Evolutionary conservation across 2,888 invertebrate species (phyloP).

Genomic region (Abrostola triplasia): DNA sequence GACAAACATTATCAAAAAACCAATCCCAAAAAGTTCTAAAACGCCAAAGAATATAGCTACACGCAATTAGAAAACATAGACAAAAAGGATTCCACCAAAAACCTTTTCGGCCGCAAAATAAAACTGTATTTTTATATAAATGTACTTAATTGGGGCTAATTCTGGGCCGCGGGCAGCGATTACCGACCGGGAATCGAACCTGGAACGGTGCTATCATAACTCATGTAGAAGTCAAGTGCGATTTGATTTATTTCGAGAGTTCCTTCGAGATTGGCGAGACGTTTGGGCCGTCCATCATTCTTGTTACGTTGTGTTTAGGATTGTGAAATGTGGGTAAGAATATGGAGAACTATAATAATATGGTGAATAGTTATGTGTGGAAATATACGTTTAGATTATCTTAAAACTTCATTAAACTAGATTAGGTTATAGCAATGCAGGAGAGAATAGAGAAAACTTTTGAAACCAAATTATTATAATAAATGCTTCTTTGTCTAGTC

Average conservation of each 20-base stretch:
- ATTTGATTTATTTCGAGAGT: constrained; percentile 53
- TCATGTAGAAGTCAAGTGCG: constrained; percentile 43
- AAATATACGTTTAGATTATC: too few relatives aligned
- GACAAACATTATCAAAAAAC: constrained; percentile 1
- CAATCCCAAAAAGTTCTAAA: neutral
- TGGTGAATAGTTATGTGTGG: too few relatives aligned
- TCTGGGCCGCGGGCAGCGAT: constrained; percentile 69
- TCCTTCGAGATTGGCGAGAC: constrained; percentile 27
- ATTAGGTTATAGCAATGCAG: too few relatives aligned
- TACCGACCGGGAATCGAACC: constrained; percentile 66
- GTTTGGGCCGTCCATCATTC: neutral
- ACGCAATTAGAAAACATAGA: constrained; percentile 49
- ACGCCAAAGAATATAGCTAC: constrained; percentile 4
- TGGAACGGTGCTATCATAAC: constrained; percentile 54
- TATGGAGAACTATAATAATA: too few relatives aligned
- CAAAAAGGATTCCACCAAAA: constrained; percentile 36
- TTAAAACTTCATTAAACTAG: too few relatives aligned
- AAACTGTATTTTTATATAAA: constrained; percentile 59
- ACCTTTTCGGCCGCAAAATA: constrained; percentile 53
- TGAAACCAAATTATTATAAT: too few relatives aligned
- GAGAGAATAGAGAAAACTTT: too few relatives aligned
- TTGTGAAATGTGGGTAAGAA: too few relatives aligned
- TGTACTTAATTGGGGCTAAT: constrained; percentile 74
- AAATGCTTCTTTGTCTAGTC: too few relatives aligned
- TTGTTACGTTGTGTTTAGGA: too few relatives aligned